A percentile compares a stretch with the other conserved stretches of the same genome.
These are phyloP conservation scores for Drosophila greeni DNA, from an alignment of 2,888 invertebrate genomes.

Conservation along the genomic window DNA sequence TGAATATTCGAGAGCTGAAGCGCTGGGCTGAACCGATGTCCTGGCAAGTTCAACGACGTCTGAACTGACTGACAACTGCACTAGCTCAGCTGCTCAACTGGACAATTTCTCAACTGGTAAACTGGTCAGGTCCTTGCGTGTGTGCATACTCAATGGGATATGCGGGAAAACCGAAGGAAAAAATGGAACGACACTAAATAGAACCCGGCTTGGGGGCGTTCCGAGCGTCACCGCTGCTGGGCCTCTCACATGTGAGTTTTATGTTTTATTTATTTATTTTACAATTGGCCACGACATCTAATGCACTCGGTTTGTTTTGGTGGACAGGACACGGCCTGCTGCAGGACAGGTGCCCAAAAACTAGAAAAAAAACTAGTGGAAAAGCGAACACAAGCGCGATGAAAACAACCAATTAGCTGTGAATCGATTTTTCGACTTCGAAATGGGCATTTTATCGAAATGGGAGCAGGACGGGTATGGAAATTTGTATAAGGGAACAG, in stretches of 20 bases:
- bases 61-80: constrained; percentile 42
- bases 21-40: constrained; percentile 43
- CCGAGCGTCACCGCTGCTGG: constrained; percentile 19
- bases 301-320: constrained; percentile 37
- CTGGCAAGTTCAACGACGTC: constrained; percentile 62
- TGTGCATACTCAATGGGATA: constrained; percentile 53
- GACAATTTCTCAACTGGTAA: constrained; percentile 10
- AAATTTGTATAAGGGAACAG: constrained; percentile 36
- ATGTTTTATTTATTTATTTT: constrained; percentile 41
- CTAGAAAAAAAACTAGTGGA: not conserved
- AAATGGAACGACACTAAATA: constrained; percentile 2
- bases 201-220: constrained; percentile 10
- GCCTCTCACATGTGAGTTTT: constrained; percentile 25
- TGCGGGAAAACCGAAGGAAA: constrained; percentile 7
- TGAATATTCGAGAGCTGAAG: not conserved
- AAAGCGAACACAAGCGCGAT: constrained; percentile 1
- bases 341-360: constrained; percentile 19
- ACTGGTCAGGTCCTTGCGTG: constrained; percentile 54
- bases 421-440: constrained; percentile 64
- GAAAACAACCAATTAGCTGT: constrained; percentile 58
- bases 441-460: constrained; percentile 43
- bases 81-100: constrained; percentile 28
- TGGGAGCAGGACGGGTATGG: constrained; percentile 21
- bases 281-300: constrained; percentile 29
- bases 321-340: constrained; percentile 40